phyloP scores from a whole-genome alignment of 1,140 invertebrate genomes.

The Formica selysi region DNA sequence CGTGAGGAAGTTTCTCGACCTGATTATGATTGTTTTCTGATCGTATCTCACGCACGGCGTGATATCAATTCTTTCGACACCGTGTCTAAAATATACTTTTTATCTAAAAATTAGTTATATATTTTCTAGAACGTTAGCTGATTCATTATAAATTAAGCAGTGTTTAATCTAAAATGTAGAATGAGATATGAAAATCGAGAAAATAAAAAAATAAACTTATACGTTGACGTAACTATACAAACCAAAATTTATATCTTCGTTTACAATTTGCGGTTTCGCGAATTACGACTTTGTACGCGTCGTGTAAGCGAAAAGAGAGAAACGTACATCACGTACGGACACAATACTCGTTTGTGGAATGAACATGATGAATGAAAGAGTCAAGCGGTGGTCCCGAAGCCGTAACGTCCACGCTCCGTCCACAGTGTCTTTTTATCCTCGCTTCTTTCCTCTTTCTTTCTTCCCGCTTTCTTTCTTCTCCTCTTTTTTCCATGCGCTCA shows the following conservation, averaged over 20 bases:
- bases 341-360: constrained; percentile 67
- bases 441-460: constrained; percentile 30
- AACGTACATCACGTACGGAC: constrained; percentile 57
- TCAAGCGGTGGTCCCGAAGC: constrained; percentile 70
- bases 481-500: constrained; percentile 1
- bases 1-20: neutral
- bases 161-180: neutral
- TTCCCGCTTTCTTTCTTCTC: constrained; percentile 37
- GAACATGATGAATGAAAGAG: constrained; percentile 75
- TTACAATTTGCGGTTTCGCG: constrained; percentile 54
- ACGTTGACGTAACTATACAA: constrained; percentile 16
- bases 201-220: neutral
- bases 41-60: neutral
- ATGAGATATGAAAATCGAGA: neutral
- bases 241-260: constrained; percentile 52
- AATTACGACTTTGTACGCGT: constrained; percentile 49
- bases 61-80: neutral
- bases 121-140: neutral
- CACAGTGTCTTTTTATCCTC: constrained; percentile 59
- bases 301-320: constrained; percentile 44
- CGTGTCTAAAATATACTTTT: neutral
- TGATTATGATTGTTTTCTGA: neutral
- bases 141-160: neutral
- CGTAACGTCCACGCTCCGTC: constrained; percentile 69
- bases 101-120: neutral